phyloP scores from a whole-genome alignment of 2,113 vertebrate species.

The Serinus canaria region DNA sequence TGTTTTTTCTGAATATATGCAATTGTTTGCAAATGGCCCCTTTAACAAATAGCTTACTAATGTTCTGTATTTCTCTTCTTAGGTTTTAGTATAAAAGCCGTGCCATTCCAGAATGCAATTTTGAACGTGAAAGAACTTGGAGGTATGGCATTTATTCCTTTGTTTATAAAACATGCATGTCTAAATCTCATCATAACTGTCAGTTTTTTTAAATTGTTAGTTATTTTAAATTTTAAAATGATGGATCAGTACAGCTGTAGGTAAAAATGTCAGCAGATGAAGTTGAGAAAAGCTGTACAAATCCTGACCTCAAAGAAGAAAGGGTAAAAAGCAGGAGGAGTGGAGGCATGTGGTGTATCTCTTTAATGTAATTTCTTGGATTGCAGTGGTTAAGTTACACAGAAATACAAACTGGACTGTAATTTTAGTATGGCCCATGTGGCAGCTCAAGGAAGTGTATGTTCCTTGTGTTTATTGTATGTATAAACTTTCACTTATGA shows the following conservation, averaged over 20 bases:
- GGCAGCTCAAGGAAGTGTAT: background rate
- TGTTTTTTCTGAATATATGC: background rate
- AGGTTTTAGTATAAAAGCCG: constrained; percentile 99
- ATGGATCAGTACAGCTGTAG: background rate
- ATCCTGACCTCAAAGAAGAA: background rate
- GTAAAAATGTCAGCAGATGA: background rate
- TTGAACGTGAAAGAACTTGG: constrained; percentile 98
- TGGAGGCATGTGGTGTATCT: fast-evolving
- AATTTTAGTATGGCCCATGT: background rate
- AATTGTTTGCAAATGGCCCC: background rate
- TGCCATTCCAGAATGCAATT: constrained; percentile 94
- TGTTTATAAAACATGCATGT: background rate
- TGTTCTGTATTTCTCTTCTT: constrained; percentile 55
- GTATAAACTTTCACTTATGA: background rate
- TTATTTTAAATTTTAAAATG: background rate
- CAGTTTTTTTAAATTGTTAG: background rate
- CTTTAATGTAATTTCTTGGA: background rate
- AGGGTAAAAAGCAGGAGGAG: background rate
- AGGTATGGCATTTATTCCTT: constrained; percentile 80
- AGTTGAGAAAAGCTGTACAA: background rate
- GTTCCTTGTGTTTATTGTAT: background rate
- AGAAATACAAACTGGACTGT: background rate
- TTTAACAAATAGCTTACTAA: constrained; percentile 20
- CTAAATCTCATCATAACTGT: background rate
- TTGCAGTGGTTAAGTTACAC: background rate